Evolutionary conservation across 2,888 invertebrate species (phyloP).

Genomic region (Chesias legatella): DNA sequence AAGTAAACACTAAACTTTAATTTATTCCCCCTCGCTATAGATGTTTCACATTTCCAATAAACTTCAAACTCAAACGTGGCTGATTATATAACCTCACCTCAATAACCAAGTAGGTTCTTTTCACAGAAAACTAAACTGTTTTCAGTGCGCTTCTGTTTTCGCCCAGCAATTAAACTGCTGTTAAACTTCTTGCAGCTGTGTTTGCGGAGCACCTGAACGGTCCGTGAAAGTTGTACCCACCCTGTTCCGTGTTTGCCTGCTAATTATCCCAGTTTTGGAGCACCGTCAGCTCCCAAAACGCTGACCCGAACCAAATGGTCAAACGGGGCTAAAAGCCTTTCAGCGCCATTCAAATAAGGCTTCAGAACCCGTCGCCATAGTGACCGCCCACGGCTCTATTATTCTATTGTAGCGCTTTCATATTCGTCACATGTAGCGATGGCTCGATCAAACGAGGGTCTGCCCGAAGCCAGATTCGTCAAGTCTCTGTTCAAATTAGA

Average conservation of each 20-base stretch:
- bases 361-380: slow-evolving; percentile 68
- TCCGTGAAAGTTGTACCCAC: slow-evolving; percentile 67
- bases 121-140: slow-evolving; percentile 68
- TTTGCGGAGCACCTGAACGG: slow-evolving; percentile 76
- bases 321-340: slow-evolving; percentile 69
- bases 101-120: slow-evolving; percentile 67
- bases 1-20: slow-evolving; percentile 33
- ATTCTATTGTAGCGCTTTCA: slow-evolving; percentile 77
- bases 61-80: slow-evolving; percentile 46
- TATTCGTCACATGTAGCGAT: slow-evolving; percentile 67
- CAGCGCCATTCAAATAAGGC: slow-evolving; percentile 60
- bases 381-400: slow-evolving; percentile 65
- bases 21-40: slow-evolving; percentile 35
- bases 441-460: slow-evolving; percentile 73
- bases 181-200: slow-evolving; percentile 77
- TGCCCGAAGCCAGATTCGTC: slow-evolving; percentile 75
- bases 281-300: slow-evolving; percentile 66
- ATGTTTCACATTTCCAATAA: slow-evolving; percentile 54
- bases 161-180: slow-evolving; percentile 78
- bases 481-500: slow-evolving; percentile 76
- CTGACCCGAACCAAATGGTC: slow-evolving; percentile 70
- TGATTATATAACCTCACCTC: slow-evolving; percentile 50
- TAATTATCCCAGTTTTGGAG: slow-evolving; percentile 69
- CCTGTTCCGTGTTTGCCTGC: slow-evolving; percentile 73
- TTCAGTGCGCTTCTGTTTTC: slow-evolving; percentile 75